phyloP scores from a whole-genome alignment of 2,113 vertebrate genomes.

The Sphaerodactylus townsendi region DNA sequence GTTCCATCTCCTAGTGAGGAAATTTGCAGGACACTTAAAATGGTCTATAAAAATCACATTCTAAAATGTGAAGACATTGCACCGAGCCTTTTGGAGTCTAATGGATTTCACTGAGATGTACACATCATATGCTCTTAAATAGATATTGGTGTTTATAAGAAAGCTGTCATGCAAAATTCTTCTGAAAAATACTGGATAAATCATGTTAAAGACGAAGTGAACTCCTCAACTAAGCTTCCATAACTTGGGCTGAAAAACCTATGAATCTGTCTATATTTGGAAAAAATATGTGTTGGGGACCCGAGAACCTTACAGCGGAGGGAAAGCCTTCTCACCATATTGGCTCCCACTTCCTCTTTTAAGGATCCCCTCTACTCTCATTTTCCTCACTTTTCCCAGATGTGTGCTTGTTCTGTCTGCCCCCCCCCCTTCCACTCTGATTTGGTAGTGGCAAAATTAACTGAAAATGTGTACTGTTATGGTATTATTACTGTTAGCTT shows the following conservation, averaged over 20 bases:
- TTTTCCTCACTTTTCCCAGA: too few relatives aligned
- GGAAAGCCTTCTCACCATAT: too few relatives aligned
- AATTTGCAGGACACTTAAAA: background rate
- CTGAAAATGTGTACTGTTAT: background rate
- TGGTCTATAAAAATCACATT: background rate
- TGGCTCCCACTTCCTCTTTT: too few relatives aligned
- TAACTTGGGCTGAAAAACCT: background rate
- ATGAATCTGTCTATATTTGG: background rate
- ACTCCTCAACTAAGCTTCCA: background rate
- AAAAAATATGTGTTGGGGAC: too few relatives aligned
- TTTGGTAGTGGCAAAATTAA: background rate
- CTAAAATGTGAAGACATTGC: background rate
- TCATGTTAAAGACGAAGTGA: background rate
- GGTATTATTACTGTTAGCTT: background rate
- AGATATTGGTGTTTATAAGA: background rate
- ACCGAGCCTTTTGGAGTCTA: background rate
- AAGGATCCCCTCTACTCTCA: too few relatives aligned
- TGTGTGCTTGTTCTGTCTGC: too few relatives aligned
- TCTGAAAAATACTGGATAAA: background rate
- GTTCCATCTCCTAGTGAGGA: background rate
- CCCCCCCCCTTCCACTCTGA: too few relatives aligned
- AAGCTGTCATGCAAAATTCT: too few relatives aligned
- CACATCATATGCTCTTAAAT: background rate
- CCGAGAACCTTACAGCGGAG: too few relatives aligned
- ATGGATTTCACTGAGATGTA: background rate